Evolutionary conservation across 1,140 invertebrate genomes (phyloP), one percentile per base, ranked within the genome.

Genomic region (Drosophila jambulina): DNA sequence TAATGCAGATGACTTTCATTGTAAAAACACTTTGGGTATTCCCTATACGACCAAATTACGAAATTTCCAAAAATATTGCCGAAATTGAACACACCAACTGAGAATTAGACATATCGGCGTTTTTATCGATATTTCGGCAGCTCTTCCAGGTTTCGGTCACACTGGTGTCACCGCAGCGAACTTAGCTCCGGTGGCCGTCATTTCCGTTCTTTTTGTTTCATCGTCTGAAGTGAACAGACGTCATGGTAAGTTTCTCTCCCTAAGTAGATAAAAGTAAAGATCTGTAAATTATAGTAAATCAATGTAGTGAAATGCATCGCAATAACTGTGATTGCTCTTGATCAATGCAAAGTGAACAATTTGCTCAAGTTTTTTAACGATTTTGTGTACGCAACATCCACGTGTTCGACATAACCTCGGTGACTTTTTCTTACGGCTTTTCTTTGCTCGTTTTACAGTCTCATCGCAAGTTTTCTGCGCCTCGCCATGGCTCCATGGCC

Each of bases 381-480:
- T 27, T 36, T 27, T 38, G 32, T 27, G n/a, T 29, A 4, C 23
- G 19, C 43, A 32, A 34, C 34, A 19, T 42, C 62, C 68, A 62
- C 53, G 45, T 75, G 34, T 58, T 29, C 36, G 23, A 62, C 65
- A 27, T 58, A 67, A 48, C 54, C 77, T 45, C 51, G 51, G 27
- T 40, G 2, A 19, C n/a, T 2, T 46, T 19, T 54, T 45, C 49
- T 54, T n/a, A 45, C 64, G 32, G n/a, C 13, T 49, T 34, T 19
- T 60, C 43, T 40, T 9, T 15, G 13, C 48, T 21, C 10, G 46
- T 27, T 46, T 96, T 96, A 82, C 94, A 99, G 99, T 99, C 98
- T 94, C 99, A 99, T 95, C 96, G 99, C 92, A 99, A 99, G 93
- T 99, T 99, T 94, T 99, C 98, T 92, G 99, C 99, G 13, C 99